A percentile compares a stretch with the other conserved stretches of the same genome.
Conservation (phyloP, 2,113 vertebrate genomes). For the Orycteropus afer region DNA sequence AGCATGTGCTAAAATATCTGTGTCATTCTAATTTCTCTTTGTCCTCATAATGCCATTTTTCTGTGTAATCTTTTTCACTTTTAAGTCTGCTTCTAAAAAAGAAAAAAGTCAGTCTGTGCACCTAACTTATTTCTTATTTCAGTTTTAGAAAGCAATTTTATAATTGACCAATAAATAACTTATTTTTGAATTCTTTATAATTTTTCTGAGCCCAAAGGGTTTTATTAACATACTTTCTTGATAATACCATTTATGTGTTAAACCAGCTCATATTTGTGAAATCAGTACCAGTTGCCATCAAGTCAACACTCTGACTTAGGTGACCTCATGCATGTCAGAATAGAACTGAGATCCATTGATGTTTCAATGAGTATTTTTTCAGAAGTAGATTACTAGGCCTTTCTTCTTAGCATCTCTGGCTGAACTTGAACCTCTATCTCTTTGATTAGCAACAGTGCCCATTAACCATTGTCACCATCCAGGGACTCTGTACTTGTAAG, state of each 20-base stretch:
- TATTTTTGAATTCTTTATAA: neutral
- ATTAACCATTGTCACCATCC: neutral
- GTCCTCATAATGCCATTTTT: slow-evolving; percentile 14
- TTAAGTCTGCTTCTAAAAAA: slow-evolving; percentile 16
- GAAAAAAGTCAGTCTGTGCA: too few species aligned
- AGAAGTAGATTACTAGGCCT: neutral
- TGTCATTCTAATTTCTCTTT: slow-evolving; percentile 4
- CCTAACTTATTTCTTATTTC: neutral
- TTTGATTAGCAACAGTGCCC: neutral
- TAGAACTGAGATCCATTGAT: neutral
- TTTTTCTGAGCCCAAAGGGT: neutral
- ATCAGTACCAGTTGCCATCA: neutral
- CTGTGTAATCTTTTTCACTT: neutral
- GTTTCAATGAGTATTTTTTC: neutral
- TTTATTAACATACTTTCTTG: slow-evolving; percentile 17
- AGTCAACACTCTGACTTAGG: neutral
- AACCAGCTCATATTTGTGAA: neutral
- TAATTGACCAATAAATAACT: slow-evolving; percentile 12
- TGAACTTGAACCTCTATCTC: neutral
- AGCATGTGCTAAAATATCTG: neutral
- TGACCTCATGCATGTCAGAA: neutral
- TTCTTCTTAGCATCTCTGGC: neutral
- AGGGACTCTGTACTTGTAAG: neutral
- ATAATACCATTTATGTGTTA: neutral
- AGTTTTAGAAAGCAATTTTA: neutral